These are phyloP conservation scores for Drosophila busckii DNA, from an alignment of 1,140 invertebrate species.

Conservation along the genomic window DNA sequence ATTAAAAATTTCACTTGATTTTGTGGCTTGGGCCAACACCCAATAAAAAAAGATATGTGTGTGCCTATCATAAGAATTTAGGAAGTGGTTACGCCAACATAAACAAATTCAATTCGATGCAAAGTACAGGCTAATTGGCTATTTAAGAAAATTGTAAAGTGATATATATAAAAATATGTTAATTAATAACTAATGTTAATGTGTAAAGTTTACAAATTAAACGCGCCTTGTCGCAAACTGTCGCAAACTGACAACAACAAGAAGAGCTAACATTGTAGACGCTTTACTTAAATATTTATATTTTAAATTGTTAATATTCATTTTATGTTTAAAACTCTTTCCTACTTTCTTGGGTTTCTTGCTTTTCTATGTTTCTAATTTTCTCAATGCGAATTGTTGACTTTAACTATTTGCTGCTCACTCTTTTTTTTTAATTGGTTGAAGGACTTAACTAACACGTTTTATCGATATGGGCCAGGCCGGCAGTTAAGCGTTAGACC, in stretches of 20 bases:
- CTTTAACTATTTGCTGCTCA: constrained; percentile 1
- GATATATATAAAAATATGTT: no score
- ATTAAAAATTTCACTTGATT: constrained; percentile 45
- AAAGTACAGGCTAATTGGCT: background rate
- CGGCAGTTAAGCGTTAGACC: constrained; percentile 3
- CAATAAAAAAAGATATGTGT: no score
- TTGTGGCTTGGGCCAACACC: no score
- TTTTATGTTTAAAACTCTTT: constrained; percentile 3
- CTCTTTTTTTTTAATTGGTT: constrained; percentile 47
- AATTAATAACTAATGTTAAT: no score
- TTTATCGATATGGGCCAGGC: constrained; percentile 24
- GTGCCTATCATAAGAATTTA: no score
- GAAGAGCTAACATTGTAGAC: constrained; percentile 65
- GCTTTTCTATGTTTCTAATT: constrained; percentile 29
- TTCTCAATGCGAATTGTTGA: constrained; percentile 4
- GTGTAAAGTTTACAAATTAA: no score
- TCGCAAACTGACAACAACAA: constrained; percentile 75
- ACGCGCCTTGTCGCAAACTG: constrained; percentile 40
- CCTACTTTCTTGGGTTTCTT: constrained; percentile 17
- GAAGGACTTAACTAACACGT: constrained; percentile 52
- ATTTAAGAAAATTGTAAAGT: no score
- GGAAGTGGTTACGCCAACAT: constrained; percentile 17
- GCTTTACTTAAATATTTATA: constrained; percentile 20
- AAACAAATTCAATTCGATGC: constrained; percentile 11
- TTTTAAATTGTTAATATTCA: constrained; percentile 6